These are phyloP conservation scores for Drosophila parvula DNA, from an alignment of 1,140 invertebrate species.

Conservation along the genomic window DNA sequence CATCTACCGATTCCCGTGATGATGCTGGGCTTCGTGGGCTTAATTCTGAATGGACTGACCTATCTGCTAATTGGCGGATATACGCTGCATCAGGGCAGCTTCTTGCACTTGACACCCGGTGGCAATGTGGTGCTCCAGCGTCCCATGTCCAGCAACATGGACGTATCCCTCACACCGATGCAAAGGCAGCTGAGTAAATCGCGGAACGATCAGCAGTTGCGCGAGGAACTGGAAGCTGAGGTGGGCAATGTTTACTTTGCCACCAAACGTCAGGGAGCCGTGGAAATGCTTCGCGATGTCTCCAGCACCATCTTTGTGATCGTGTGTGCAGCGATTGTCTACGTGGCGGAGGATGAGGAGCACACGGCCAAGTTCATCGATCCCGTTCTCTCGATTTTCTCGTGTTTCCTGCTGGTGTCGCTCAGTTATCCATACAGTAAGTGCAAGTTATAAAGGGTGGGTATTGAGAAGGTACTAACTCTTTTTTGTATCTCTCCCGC, in stretches of 20 bases:
- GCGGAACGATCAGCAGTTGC: constrained; percentile 64
- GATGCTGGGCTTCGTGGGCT: constrained; percentile 87
- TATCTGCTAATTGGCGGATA: constrained; percentile 92
- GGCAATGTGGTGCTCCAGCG: constrained; percentile 88
- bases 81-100: constrained; percentile 90
- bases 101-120: constrained; percentile 88
- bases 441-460: constrained; percentile 63
- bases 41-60: constrained; percentile 89
- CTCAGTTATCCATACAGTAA: constrained; percentile 91
- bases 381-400: constrained; percentile 88
- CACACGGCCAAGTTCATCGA: constrained; percentile 89
- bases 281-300: constrained; percentile 87
- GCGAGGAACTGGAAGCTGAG: constrained; percentile 69
- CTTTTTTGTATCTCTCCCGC: constrained; percentile 52
- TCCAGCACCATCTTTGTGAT: constrained; percentile 89
- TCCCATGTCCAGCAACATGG: constrained; percentile 85
- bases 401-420: constrained; percentile 86
- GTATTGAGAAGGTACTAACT: not conserved
- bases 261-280: constrained; percentile 83
- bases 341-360: constrained; percentile 86
- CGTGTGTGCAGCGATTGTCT: constrained; percentile 87
- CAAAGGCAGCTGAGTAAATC: constrained; percentile 84
- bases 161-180: constrained; percentile 81
- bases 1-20: constrained; percentile 85
- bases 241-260: constrained; percentile 71